Conservation (phyloP, 2,113 vertebrate species). For the Felis catus region DNA sequence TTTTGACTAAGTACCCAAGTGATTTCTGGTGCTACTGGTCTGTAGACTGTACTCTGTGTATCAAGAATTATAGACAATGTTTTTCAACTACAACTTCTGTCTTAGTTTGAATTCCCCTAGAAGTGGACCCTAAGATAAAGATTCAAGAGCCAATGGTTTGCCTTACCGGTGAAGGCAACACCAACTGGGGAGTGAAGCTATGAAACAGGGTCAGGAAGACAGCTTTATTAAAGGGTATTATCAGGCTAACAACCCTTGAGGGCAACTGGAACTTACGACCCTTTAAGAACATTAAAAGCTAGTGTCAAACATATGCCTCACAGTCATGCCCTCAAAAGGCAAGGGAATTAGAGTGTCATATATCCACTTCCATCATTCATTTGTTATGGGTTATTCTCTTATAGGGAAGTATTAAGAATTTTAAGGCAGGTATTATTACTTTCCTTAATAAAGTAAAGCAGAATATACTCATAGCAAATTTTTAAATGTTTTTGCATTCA, state of each 20-base stretch:
- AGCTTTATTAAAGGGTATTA: neutral
- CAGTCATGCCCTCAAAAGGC: neutral
- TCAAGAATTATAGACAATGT: neutral
- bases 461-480: neutral
- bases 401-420: neutral
- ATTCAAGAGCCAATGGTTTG: neutral
- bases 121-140: neutral
- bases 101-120: neutral
- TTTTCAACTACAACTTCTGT: neutral
- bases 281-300: neutral
- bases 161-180: neutral
- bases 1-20: neutral
- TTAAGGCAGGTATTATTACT: neutral
- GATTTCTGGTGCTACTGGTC: neutral
- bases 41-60: neutral
- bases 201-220: neutral
- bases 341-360: neutral
- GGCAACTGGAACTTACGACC: neutral
- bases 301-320: neutral
- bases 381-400: neutral
- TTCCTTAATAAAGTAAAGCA: neutral
- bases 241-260: neutral
- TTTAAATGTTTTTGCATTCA: too few species aligned
- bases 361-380: neutral
- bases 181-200: neutral